Evolutionary conservation across 2,888 invertebrate species (phyloP), one percentile per base, ranked within the genome.

Genomic region (Branchipolynoe longqiensis): DNA sequence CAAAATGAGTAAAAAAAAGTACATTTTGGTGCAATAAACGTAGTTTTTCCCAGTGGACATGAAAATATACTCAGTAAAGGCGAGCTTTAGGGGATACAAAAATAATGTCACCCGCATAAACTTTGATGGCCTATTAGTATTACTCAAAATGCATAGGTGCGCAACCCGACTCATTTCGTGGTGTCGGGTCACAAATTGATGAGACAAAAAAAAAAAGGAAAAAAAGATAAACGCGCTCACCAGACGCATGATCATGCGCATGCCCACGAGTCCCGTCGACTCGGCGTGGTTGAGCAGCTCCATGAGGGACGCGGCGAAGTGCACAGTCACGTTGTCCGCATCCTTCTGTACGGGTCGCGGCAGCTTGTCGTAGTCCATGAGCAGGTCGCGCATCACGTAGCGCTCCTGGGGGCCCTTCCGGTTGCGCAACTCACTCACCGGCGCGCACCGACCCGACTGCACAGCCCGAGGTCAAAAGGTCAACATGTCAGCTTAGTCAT

Each of bases 141-240:
- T n/a, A n/a, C n/a, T n/a, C n/a, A n/a, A n/a, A n/a, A n/a, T n/a
- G n/a, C n/a, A n/a, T n/a, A n/a, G n/a, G n/a, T n/a, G n/a, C n/a
- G n/a, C n/a, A n/a, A n/a, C n/a, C n/a, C n/a, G n/a, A n/a, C n/a
- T n/a, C n/a, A n/a, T n/a, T n/a, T n/a, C n/a, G n/a, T n/a, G n/a
- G n/a, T n/a, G 41, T 84, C 84, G 41, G 69, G 69, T 73, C 84
- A 84, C 83, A 36, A 62, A 62, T 83, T 40, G 3, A 58, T 12
- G 33, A 31, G 48, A 48, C 8, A 48, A 48, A 12, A 18, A n/a
- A n/a, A n/a, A n/a, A n/a, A n/a, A n/a, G n/a, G n/a, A n/a, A n/a
- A n/a, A 48, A 8, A 48, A 48, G 8, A 18, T 18, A 12, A 18
- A 18, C 8, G n/a, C 6, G 28, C 78, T 78, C 28, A 78, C 78